Evolutionary conservation across 2,888 invertebrate genomes (phyloP), one percentile per base, ranked within the genome.

Genomic region (Pyrgus malvae): DNA sequence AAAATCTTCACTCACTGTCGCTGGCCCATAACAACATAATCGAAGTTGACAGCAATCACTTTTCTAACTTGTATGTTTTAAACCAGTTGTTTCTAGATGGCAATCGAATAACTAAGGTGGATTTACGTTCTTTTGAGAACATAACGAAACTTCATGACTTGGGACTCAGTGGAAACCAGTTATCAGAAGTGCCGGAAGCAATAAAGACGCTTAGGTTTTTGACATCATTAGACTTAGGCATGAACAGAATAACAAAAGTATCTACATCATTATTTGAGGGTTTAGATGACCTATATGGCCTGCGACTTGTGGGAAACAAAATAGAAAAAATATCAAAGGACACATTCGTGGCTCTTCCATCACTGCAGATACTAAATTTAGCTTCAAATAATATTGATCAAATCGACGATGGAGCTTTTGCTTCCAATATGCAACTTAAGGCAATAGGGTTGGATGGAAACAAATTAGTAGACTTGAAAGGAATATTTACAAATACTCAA

Each of bases 281-380:
- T 3, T 84, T 97, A 62, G 92, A 93, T 69, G 93, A 94, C 67
- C 91, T 97, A 37, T 94, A 94, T 70, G 94, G 95, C 11, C 83
- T 97, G 55, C 91, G 96, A 42, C 83, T 97, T 50, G 95, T 96
- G 45, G 95, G 95, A 73, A 97, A 97, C 84, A 93, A 93, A 78
- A 93, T 95, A 61, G 93, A 93, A 73, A 94, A 94, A 80, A 93
- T 94, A 74, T 94, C 94, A 50, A 93, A 93, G 74, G 95, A 94
- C 69, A 94, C 94, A 62, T 95, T 96, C 78, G 91, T 92, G 31
- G 92, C 93, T 14, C 78, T 96, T 61, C 93, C 94, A 6, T 93
- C 93, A 9, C 82, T 97, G 58, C 94, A 95, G 80, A 94, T 95
- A 70, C 87, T 97, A 67, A 96, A 96, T 86, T 90, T 96, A 61